Percentiles rank a stretch among this genome's conserved stretches.
These are phyloP conservation scores for Perizoma affinitatum DNA, from an alignment of 2,888 invertebrate species.

Conservation along the genomic window DNA sequence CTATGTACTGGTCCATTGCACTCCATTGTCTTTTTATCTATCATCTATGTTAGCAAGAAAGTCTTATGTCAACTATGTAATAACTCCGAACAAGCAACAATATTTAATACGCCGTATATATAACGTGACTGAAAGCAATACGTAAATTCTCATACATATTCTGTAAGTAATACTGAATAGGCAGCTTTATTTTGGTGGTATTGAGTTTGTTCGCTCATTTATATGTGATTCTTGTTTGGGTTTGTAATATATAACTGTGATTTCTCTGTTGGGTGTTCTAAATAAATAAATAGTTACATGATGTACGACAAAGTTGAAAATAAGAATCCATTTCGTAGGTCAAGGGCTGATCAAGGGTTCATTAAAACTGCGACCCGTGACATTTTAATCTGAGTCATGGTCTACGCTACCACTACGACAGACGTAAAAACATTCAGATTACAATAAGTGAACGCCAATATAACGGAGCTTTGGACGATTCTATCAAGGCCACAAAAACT, in stretches of 20 bases:
- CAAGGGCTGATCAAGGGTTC: too few relatives aligned
- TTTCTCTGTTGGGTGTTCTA: too few relatives aligned
- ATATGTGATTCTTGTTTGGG: too few relatives aligned
- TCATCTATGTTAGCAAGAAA: conserved; percentile 20
- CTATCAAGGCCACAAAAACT: conserved; percentile 3
- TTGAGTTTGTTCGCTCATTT: background rate
- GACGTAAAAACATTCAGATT: too few relatives aligned
- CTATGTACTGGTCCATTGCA: conserved; percentile 19
- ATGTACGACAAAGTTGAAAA: too few relatives aligned
- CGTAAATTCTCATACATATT: conserved; percentile 16
- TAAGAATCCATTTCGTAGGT: too few relatives aligned
- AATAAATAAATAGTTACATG: too few relatives aligned
- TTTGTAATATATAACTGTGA: too few relatives aligned
- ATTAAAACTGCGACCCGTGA: too few relatives aligned
- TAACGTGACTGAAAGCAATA: conserved; percentile 21
- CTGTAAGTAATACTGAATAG: conserved; percentile 12
- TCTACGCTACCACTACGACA: too few relatives aligned
- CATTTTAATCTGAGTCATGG: too few relatives aligned
- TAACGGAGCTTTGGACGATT: background rate
- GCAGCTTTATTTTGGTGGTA: conserved; percentile 16
- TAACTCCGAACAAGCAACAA: conserved; percentile 6
- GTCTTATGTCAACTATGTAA: conserved; percentile 25
- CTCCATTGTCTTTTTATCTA: conserved; percentile 28
- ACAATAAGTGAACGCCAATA: too few relatives aligned
- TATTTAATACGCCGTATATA: conserved; percentile 9